Percentiles rank a stretch among this genome's conserved stretches.
Conservation (phyloP, 2,113 vertebrate species). For the human region GRCh38 chr6:93558501-93559000, state of each 20-base stretch:
- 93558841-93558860: too few species aligned
- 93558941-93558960: neutral
- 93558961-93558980: neutral
- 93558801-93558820: too few species aligned
- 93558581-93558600: neutral
- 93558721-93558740: too few species aligned
- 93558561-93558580: neutral
- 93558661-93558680: neutral
- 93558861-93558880: neutral
- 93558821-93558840: too few species aligned
- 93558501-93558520: neutral
- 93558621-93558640: slow-evolving; percentile 4
- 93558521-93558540: neutral
- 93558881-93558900: neutral
- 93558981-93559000: neutral
- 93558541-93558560: neutral
- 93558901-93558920: neutral
- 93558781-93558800: too few species aligned
- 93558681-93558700: neutral
- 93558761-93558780: too few species aligned
- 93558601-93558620: neutral
- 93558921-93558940: neutral
- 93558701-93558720: neutral
- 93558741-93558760: too few species aligned
- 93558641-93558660: neutral